Evolutionary conservation across 2,113 vertebrate species (phyloP).

Genomic region (Megaceryle torquata): DNA sequence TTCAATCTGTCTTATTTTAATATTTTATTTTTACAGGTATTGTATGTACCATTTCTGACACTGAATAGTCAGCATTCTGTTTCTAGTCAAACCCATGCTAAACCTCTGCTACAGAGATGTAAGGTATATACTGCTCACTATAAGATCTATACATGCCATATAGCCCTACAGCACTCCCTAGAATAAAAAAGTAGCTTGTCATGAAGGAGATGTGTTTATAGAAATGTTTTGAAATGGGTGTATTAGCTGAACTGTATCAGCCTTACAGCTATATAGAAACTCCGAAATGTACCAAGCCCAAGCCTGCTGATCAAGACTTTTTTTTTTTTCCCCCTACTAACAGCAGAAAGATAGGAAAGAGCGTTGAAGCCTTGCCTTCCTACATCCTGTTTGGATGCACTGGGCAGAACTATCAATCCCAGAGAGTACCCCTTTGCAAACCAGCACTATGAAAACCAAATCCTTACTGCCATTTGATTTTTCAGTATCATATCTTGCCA

Average conservation of each 20-base stretch:
- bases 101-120: neutral
- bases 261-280: neutral
- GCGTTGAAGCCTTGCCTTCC: neutral
- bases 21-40: neutral
- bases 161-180: neutral
- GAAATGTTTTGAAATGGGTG: neutral
- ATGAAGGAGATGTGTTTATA: neutral
- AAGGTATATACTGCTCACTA: neutral
- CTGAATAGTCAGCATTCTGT: neutral
- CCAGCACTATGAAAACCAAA: neutral
- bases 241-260: neutral
- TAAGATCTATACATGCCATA: too few relatives aligned
- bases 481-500: fast-evolving
- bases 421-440: neutral
- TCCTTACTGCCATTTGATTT: neutral
- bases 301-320: neutral
- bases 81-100: neutral
- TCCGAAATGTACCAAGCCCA: neutral
- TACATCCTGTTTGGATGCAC: neutral
- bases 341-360: neutral
- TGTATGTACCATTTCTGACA: neutral
- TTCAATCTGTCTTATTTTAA: neutral
- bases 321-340: neutral
- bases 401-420: neutral
- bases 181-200: neutral